These are phyloP conservation scores for Dolichoris vasculosae DNA, from an alignment of 1,140 invertebrate species.

Conservation along the genomic window DNA sequence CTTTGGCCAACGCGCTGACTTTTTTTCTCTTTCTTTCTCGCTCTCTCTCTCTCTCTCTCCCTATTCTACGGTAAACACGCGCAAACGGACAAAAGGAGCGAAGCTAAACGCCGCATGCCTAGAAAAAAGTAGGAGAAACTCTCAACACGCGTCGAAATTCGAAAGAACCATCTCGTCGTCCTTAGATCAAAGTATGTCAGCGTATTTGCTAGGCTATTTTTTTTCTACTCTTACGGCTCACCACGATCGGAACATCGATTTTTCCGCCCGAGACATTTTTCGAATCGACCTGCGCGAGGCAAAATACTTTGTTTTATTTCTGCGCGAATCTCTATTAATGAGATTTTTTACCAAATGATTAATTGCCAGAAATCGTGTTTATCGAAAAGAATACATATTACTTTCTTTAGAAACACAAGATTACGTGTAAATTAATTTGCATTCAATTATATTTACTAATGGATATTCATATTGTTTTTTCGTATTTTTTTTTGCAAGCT, in stretches of 20 bases:
- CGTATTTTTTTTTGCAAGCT: too few relatives aligned
- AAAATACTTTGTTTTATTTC: not conserved
- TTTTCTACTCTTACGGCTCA: not conserved
- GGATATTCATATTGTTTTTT: not conserved
- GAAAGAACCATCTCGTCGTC: conserved; percentile 30
- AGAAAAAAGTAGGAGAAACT: not conserved
- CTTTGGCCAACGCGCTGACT: not conserved
- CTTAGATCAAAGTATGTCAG: conserved; percentile 39
- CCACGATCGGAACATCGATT: not conserved
- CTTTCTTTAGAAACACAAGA: not conserved
- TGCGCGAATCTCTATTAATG: not conserved
- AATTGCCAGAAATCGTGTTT: not conserved
- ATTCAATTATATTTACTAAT: not conserved
- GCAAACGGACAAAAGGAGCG: not conserved
- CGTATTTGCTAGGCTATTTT: conserved; percentile 3
- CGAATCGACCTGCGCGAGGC: not conserved
- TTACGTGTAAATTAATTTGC: not conserved
- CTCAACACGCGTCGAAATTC: conserved; percentile 39
- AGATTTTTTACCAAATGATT: not conserved
- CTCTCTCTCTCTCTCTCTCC: not conserved
- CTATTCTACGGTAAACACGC: not conserved
- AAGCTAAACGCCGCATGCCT: too few relatives aligned
- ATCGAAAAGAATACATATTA: not conserved
- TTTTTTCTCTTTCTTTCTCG: not conserved
- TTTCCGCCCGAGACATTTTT: not conserved